Base-by-base conservation (phyloP, 1,140 invertebrate genomes). In the Drosophila pachea region DNA sequence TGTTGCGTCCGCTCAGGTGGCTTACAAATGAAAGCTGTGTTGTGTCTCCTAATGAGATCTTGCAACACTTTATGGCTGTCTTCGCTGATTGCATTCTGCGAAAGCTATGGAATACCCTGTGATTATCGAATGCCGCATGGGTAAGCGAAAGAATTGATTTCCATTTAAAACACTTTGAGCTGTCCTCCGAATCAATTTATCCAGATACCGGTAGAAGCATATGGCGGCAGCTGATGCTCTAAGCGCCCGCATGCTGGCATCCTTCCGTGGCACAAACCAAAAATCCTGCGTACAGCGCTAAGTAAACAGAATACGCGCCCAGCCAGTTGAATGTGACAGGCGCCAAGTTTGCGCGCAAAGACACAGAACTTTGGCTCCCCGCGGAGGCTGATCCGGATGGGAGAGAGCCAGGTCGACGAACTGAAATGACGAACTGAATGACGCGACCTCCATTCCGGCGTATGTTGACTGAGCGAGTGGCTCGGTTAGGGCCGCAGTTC, bases 11-110 rank as follows among this genome's bases (percentile, higher is more conserved):
- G 48, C 35, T 38, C 22, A 50, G 36, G 31, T 33, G 14, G 35
- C 7, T 36, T 7, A 31, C 29, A 45, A 45, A 3, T 31, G 9
- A 29, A 12, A 11, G 35, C 8, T 47, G 40, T 16, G 12, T 48
- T 45, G 59, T 65, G 52, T 38, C 16, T 68, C 56, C 48, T 76
- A 86, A 86, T 79, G 63, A 68, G 79, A 71, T 74, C 82, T 66
- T 60, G 74, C 68, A 82, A 86, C 82, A 82, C 68, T 82, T 74
- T 59, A 63, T 11, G 48, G n/a, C 49, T 61, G 43, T n/a, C n/a
- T n/a, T n/a, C n/a, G n/a, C n/a, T n/a, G n/a, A n/a, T n/a, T n/a
- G n/a, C n/a, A n/a, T n/a, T n/a, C n/a, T n/a, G n/a, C n/a, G n/a
- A n/a, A n/a, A n/a, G n/a, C n/a, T n/a, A n/a, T n/a, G 36, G 11